Evolutionary conservation across 2,113 vertebrate species (phyloP), one percentile per base, ranked within the genome.

Genomic region (Melanostigma gelatinosum): DNA sequence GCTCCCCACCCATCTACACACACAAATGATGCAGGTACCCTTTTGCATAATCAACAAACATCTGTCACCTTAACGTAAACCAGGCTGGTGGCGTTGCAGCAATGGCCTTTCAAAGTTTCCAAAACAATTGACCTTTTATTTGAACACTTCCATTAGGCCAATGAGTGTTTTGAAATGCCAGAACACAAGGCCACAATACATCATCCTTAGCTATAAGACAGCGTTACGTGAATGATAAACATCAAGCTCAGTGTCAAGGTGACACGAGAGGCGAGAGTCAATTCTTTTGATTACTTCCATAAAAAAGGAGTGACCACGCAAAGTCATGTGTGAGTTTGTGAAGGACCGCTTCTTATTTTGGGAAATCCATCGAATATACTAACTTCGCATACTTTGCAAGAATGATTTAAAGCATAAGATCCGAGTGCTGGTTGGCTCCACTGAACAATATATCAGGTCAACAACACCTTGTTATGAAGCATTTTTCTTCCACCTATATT

Each of bases 101-200:
- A 24, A 2, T 38, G 50, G 62, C 80, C 54, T 79, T 85, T 84
- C 16, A 57, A 34, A 82, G 61, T 79, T 82, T 77, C 24, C 65
- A 72, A 64, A 67, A 64, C 62, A 55, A 57, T 38, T 81, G 79
- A 84, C 79, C 84, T 92, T 90, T 81, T 80, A 82, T 82, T 76
- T 72, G 48, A 82, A 42, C 3, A 10, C 74, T 69, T 87, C 80
- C 63, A 85, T 85, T 83, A 52, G 42, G 18, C 72, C 60, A 62
- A 75, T 82, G 71, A 85, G 60, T 85, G 54, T 68, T 73, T 77
- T 88, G 74, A 88, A 88, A 88, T 88, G 84, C 60, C 75, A 88
- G 68, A 80, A 75, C 64, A 70, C 16, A 3, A 84, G 65, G 77
- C 20, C 44, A 83, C 80, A 72, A 68, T 65, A 75, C 12, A 72